Evolutionary conservation across 2,113 vertebrate genomes (phyloP).

Genomic region (Melanotaenia duboulayi): DNA sequence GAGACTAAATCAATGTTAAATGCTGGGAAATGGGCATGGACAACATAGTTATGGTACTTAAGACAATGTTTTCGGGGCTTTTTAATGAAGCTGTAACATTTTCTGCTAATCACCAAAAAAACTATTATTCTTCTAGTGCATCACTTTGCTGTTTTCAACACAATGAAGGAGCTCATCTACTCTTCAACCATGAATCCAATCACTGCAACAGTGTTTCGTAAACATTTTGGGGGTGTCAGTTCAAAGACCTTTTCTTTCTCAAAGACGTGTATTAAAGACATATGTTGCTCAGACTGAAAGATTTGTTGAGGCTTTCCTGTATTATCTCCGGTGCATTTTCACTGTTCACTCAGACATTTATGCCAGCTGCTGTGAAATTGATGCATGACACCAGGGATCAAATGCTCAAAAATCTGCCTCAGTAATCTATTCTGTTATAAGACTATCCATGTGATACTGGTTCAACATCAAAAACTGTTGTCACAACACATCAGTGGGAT

Average conservation of each 20-base stretch:
- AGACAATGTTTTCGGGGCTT: no score
- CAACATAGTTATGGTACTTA: no score
- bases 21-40: no score
- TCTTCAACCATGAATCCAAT: background rate
- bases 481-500: background rate
- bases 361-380: background rate
- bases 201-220: background rate
- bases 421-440: constrained; percentile 2
- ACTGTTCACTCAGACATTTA: background rate
- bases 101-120: no score
- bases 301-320: background rate
- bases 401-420: background rate
- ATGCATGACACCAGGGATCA: constrained; percentile 8
- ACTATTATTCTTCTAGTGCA: no score
- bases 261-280: no score
- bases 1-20: no score
- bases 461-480: background rate
- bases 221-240: background rate
- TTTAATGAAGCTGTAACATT: no score
- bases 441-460: background rate
- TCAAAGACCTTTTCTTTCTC: background rate
- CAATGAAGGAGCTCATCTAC: no score
- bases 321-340: background rate
- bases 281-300: background rate
- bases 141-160: no score